A percentile compares a stretch with the other conserved stretches of the same genome.
These are phyloP conservation scores for Indicator maculatus DNA, from an alignment of 2,113 vertebrate species.

Conservation along the genomic window DNA sequence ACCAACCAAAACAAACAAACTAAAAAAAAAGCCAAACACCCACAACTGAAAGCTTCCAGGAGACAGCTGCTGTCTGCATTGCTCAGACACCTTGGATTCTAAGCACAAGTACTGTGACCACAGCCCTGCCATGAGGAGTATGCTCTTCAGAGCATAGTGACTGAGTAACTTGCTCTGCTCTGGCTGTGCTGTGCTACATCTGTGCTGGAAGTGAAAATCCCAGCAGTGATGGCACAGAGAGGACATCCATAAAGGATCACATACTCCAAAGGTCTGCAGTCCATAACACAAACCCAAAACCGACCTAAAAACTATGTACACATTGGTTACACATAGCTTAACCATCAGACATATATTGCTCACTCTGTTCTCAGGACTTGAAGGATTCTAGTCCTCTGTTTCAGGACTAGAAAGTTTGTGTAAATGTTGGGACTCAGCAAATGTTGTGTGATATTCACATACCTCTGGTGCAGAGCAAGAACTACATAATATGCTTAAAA, in stretches of 20 bases:
- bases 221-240: neutral
- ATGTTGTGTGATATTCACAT: neutral
- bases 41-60: neutral
- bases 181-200: neutral
- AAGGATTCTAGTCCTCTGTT: no score
- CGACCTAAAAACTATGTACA: neutral
- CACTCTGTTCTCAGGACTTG: neutral
- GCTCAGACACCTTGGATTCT: neutral
- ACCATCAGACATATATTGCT: neutral
- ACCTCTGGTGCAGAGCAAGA: neutral
- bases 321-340: neutral
- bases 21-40: neutral
- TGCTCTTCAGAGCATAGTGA: neutral
- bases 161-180: neutral
- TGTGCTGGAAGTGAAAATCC: neutral
- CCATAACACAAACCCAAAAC: neutral
- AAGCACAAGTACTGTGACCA: rapidly evolving
- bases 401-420: neutral
- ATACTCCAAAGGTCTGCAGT: neutral
- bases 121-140: neutral
- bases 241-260: neutral
- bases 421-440: neutral
- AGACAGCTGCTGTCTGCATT: neutral
- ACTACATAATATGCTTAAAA: neutral
- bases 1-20: no score